Evolutionary conservation across 2,113 vertebrate genomes (phyloP), one percentile per base, ranked within the genome.

Genomic region (Lampris megalopsis): DNA sequence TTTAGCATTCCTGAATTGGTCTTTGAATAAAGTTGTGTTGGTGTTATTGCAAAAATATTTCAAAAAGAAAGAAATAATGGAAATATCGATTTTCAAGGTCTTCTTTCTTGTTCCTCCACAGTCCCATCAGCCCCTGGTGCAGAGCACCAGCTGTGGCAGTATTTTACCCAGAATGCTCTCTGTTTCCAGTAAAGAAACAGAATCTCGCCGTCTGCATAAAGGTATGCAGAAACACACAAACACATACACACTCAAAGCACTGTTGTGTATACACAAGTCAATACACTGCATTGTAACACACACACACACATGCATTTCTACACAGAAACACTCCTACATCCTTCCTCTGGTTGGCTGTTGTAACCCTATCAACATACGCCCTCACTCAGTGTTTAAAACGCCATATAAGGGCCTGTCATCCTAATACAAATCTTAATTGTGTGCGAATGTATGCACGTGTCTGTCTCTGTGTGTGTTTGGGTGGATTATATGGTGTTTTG

Each of bases 61-160:
- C 2, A 54, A n/a, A n/a, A 24, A 24, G 24, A 54, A 54, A 54
- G 11, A n/a, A n/a, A 54, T 2, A 11, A 3, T 59, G 8, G 36
- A 38, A 38, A 59, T 59, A 40, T 8, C 0, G 0, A 4, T 69
- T 64, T 65, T 9, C 24, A 24, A 5, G 38, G 2, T 41, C 49
- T 56, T 70, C 8, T 49, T 61, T 71, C 37, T 9, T 37, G 6
- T 3, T 64, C 3, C 6, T 85, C 69, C 69, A 49, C 81, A 99
- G 97, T 84, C 91, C 64, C 97, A 99, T 84, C 91, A 95, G 71
- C 96, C 97, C 6, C 87, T 99, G 82, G 93, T 95, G 37, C 97
- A 99, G 88, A 99, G 97, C 88, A 96, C 96, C 87, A 99, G 97
- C 83, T 99, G 97, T 85, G 96, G 97, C 6, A 98, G 95, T 0